phyloP scores from a whole-genome alignment of 2,888 invertebrate species.

The Tipula vernalis region DNA sequence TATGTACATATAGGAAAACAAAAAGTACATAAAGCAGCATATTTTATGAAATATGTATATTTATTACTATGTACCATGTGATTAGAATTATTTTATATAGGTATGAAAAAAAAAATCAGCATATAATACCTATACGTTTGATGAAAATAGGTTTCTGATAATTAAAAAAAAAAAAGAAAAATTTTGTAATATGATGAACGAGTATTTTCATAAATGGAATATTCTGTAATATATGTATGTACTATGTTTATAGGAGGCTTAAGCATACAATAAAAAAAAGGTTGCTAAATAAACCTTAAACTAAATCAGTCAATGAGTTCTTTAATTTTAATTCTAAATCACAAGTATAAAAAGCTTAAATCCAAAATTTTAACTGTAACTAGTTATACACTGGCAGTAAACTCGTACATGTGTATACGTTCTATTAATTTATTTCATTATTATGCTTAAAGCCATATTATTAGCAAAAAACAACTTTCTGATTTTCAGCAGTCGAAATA shows the following conservation, averaged over 20 bases:
- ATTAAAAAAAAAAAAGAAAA: neutral
- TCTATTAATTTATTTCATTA: too few species aligned
- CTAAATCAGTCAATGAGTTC: too few species aligned
- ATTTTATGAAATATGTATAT: neutral
- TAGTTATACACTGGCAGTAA: too few species aligned
- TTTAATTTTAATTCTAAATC: too few species aligned
- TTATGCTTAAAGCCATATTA: too few species aligned
- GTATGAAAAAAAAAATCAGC: neutral
- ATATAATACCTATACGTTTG: neutral
- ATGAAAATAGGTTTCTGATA: slow-evolving; percentile 4
- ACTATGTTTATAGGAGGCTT: neutral
- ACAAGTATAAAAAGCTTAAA: too few species aligned
- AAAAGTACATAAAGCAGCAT: neutral
- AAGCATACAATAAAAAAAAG: neutral
- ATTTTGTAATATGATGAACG: neutral
- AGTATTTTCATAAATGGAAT: neutral
- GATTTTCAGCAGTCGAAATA: too few species aligned
- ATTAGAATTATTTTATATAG: neutral
- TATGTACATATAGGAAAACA: neutral
- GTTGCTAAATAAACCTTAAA: too few species aligned
- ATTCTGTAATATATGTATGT: neutral
- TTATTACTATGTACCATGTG: neutral
- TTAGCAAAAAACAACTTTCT: too few species aligned
- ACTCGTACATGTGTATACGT: too few species aligned
- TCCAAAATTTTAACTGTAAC: too few species aligned